Evolutionary conservation across 35 echinoderm and acorn worm genomes (phyloP).

Genomic region (Lytechinus variegatus): DNA sequence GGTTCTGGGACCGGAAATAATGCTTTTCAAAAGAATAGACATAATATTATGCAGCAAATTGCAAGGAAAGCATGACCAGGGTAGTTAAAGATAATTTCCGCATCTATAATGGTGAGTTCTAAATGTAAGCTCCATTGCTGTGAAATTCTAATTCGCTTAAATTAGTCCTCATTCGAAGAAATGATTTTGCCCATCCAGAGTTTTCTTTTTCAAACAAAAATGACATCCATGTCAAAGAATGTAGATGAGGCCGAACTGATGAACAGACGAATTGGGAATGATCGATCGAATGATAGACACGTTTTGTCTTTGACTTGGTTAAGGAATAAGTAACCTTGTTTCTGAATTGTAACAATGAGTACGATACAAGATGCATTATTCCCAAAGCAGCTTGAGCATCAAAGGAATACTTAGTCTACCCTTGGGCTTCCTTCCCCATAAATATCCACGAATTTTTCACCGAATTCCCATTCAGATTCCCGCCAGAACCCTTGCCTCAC

Average conservation of each 20-base stretch:
- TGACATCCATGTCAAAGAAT: no score
- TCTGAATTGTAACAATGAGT: neutral
- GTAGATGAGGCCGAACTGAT: neutral
- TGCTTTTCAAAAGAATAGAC: no score
- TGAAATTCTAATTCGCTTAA: no score
- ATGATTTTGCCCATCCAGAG: no score
- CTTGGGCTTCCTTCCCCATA: neutral
- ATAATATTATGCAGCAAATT: no score
- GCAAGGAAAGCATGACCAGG: no score
- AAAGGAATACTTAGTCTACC: neutral
- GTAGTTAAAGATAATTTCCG: no score
- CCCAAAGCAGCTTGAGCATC: neutral
- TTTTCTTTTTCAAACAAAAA: no score
- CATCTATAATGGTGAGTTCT: no score
- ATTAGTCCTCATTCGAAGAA: no score
- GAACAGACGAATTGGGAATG: neutral
- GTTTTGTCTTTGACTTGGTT: neutral
- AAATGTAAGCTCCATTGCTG: no score
- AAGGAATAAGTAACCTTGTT: neutral
- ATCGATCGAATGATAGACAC: neutral
- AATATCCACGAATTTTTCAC: conserved; percentile 4
- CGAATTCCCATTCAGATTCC: neutral
- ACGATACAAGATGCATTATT: neutral
- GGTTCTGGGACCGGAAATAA: no score
- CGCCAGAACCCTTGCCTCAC: neutral